A percentile compares a stretch with the other conserved stretches of the same genome.
Evolutionary conservation across 2,113 vertebrate genomes (phyloP).

Genomic region (Athene noctua): DNA sequence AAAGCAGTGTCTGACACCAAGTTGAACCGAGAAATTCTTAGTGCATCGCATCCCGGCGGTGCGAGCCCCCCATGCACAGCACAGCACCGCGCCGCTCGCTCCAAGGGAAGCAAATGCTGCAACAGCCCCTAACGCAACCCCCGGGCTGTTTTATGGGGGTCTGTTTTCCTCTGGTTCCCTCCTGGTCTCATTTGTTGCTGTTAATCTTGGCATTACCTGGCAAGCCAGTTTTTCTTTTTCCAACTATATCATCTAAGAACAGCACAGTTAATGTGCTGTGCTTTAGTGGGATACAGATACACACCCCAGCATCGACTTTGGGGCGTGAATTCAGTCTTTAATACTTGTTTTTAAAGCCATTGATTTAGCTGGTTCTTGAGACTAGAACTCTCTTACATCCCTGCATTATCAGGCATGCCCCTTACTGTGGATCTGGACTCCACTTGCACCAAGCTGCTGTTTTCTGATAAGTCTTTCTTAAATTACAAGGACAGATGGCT

Average conservation of each 20-base stretch:
- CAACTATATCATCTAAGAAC: not conserved
- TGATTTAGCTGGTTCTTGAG: not conserved
- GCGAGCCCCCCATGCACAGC: not conserved
- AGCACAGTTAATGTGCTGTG: not conserved
- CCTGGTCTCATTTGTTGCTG: not conserved
- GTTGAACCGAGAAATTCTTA: not conserved
- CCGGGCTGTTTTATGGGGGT: not conserved
- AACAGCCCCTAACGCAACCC: not conserved
- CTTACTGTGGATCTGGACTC: not conserved
- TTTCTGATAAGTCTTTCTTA: not conserved
- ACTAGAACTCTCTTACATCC: not conserved
- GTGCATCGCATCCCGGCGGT: rapidly evolving
- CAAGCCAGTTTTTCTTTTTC: not conserved
- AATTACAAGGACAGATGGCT: conserved; percentile 31
- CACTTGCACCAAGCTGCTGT: not conserved
- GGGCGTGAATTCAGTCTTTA: not conserved
- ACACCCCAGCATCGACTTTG: not conserved
- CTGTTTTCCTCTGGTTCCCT: not conserved
- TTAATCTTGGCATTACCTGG: not conserved
- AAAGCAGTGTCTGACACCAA: not conserved
- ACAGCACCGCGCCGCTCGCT: not conserved
- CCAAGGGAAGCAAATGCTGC: not conserved
- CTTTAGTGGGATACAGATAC: not conserved
- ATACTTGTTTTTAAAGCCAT: not conserved
- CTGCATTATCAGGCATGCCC: not conserved